These are phyloP conservation scores for Leptodactylus fuscus DNA, from an alignment of 2,113 vertebrate species.

Conservation along the genomic window DNA sequence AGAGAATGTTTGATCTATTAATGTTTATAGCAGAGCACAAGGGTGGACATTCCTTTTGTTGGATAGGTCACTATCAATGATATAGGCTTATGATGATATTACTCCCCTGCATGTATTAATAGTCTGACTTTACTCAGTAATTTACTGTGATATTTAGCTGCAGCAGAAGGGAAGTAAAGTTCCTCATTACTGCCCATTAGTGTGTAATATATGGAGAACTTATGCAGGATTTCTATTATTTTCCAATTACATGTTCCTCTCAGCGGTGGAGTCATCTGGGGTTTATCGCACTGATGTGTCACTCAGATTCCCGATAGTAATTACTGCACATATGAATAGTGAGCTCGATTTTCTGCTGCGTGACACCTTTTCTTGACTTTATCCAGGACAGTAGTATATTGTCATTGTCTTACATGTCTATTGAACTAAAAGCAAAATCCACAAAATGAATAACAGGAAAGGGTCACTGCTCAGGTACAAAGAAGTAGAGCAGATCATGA, in stretches of 20 bases:
- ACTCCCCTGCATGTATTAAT: background rate
- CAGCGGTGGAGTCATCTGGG: background rate
- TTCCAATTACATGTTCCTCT: background rate
- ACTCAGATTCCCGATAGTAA: background rate
- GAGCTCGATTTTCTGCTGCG: background rate
- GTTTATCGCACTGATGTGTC: background rate
- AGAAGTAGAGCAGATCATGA: background rate
- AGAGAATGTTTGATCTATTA: too few relatives aligned
- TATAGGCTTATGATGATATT: background rate
- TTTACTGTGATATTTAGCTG: background rate
- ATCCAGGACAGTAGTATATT: background rate
- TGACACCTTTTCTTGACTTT: background rate
- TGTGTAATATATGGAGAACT: conserved; percentile 1
- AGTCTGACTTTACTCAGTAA: background rate
- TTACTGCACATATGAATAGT: background rate
- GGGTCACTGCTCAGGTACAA: background rate
- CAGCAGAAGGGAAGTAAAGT: background rate
- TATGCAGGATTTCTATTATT: conserved; percentile 1
- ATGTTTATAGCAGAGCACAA: too few relatives aligned
- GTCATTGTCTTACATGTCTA: background rate
- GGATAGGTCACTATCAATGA: too few relatives aligned
- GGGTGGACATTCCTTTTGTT: background rate
- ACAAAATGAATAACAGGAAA: background rate
- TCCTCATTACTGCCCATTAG: conserved; percentile 8
- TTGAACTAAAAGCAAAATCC: background rate